phyloP scores from a whole-genome alignment of 2,888 invertebrate species.

The Nemotelus pantherinus region DNA sequence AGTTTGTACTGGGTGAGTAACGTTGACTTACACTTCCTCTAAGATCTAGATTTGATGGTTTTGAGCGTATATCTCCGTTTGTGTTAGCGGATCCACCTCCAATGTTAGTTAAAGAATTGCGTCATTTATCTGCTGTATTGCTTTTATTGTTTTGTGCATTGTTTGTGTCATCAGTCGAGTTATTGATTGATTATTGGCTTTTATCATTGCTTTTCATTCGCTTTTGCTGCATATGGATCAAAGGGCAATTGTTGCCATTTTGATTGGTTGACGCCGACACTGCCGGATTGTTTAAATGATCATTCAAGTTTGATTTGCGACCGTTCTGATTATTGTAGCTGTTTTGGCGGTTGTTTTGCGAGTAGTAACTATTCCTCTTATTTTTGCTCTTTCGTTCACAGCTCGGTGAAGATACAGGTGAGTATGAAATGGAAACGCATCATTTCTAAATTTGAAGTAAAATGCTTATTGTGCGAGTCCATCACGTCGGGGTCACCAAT shows the following conservation, averaged over 20 bases:
- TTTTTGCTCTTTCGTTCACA: constrained; percentile 56
- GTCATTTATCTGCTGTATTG: constrained; percentile 32
- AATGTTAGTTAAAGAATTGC: constrained; percentile 39
- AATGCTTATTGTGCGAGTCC: no score
- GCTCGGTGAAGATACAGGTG: constrained; percentile 37
- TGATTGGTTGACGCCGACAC: constrained; percentile 24
- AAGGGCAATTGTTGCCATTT: constrained; percentile 30
- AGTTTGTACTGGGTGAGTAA: constrained; percentile 64
- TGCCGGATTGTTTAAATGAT: constrained; percentile 27
- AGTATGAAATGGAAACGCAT: constrained; percentile 31
- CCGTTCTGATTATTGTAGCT: constrained; percentile 35
- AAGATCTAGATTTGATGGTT: constrained; percentile 60
- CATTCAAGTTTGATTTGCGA: constrained; percentile 32
- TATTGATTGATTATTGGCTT: constrained; percentile 22
- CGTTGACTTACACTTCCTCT: constrained; percentile 62
- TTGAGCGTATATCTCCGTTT: constrained; percentile 55
- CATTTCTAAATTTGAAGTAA: constrained; percentile 4
- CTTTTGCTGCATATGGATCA: constrained; percentile 40
- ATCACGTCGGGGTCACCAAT: no score
- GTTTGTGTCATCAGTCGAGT: background rate
- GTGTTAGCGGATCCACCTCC: constrained; percentile 45
- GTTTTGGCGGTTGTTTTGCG: constrained; percentile 39
- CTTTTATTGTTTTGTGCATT: constrained; percentile 23
- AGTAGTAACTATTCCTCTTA: constrained; percentile 49
- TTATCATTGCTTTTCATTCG: constrained; percentile 38